Conservation (phyloP, 2,888 invertebrate species). For the Athalia circularis region DNA sequence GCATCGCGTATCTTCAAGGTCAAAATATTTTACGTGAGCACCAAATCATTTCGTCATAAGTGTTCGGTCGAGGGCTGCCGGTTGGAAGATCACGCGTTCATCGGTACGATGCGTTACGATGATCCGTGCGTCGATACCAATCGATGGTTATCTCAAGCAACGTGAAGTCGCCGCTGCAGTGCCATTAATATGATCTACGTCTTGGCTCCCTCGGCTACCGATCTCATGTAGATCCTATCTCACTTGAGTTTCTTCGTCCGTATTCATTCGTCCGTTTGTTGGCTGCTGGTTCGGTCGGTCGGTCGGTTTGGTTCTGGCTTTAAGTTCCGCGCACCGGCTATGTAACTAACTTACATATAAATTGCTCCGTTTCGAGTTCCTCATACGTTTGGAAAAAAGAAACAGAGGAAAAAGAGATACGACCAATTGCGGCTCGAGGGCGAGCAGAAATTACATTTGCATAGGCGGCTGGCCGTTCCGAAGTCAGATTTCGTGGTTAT, state of each 20-base stretch:
- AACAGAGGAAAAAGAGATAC: constrained; percentile 56
- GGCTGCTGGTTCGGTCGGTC: constrained; percentile 56
- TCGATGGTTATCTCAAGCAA: constrained; percentile 56
- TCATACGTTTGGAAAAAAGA: background rate
- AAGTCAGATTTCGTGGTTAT: background rate
- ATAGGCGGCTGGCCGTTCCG: constrained; percentile 51
- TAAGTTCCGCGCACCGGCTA: constrained; percentile 61
- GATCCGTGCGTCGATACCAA: constrained; percentile 58
- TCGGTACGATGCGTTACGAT: constrained; percentile 12
- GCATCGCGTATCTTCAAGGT: too few relatives aligned
- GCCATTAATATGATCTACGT: constrained; percentile 73
- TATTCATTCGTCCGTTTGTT: constrained; percentile 46
- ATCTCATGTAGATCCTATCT: constrained; percentile 53
- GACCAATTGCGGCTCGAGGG: constrained; percentile 60
- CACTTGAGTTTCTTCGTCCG: constrained; percentile 6
- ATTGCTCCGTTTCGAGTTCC: background rate
- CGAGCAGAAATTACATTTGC: constrained; percentile 66
- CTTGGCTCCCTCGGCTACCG: constrained; percentile 69
- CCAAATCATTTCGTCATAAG: background rate
- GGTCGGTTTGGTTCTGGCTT: constrained; percentile 51
- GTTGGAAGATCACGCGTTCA: constrained; percentile 14
- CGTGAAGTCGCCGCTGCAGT: constrained; percentile 53
- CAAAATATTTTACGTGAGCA: too few relatives aligned
- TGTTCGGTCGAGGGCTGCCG: background rate
- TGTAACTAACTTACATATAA: too few relatives aligned